A percentile compares a stretch with the other conserved stretches of the same genome.
phyloP scores from a whole-genome alignment of 2,113 vertebrate genomes.

The Onychorhynchus coronatus region DNA sequence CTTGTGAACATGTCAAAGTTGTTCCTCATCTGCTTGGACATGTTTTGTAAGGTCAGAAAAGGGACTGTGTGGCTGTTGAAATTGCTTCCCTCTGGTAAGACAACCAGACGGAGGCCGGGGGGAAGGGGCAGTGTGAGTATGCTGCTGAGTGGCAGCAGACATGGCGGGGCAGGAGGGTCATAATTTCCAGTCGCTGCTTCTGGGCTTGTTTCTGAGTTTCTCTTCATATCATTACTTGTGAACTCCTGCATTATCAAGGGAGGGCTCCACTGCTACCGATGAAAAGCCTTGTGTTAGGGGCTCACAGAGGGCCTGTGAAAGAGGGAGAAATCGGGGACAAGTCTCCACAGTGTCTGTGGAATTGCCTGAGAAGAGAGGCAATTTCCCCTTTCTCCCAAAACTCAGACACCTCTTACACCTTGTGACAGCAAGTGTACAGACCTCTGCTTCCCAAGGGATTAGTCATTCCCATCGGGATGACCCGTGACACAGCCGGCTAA shows the following conservation, averaged over 20 bases:
- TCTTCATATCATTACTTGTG: background rate
- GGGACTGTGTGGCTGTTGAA: background rate
- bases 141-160: background rate
- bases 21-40: accelerated
- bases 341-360: background rate
- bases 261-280: background rate
- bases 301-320: background rate
- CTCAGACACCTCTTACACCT: background rate
- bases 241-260: background rate
- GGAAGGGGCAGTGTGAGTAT: accelerated
- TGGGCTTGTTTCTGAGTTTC: background rate
- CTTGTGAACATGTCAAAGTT: background rate
- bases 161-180: accelerated
- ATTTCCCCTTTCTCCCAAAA: background rate
- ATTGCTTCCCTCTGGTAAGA: background rate
- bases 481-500: too few species aligned
- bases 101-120: background rate
- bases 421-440: background rate
- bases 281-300: accelerated
- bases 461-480: background rate
- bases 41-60: background rate
- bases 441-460: background rate
- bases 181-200: background rate
- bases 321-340: background rate
- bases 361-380: background rate